These are phyloP conservation scores for Rhagonycha lutea DNA, from an alignment of 2,888 invertebrate species.

Conservation along the genomic window DNA sequence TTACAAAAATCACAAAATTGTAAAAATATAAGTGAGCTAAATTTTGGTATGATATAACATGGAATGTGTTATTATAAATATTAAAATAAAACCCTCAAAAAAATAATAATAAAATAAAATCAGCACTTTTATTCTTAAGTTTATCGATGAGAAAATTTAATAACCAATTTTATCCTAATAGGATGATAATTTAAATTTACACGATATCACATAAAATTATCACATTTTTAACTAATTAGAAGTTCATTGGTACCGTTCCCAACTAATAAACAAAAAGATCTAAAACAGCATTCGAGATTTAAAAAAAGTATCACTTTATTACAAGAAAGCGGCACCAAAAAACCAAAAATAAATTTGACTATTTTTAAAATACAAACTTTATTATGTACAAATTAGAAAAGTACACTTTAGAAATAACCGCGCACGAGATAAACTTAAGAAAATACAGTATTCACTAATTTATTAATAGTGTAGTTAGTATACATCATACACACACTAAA, in stretches of 20 bases:
- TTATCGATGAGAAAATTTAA: conserved; percentile 5
- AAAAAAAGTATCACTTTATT: neutral
- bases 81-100: neutral
- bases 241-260: conserved; percentile 6
- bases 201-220: conserved; percentile 17
- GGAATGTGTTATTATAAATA: neutral
- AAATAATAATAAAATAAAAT: neutral
- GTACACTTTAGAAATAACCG: neutral
- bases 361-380: neutral
- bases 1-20: neutral
- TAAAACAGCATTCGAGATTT: neutral
- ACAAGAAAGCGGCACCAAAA: neutral
- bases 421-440: conserved; percentile 6
- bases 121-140: neutral
- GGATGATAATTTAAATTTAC: conserved; percentile 1
- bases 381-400: conserved; percentile 9
- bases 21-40: neutral
- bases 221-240: conserved; percentile 13
- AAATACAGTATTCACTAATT: neutral
- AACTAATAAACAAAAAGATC: neutral
- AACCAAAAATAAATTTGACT: neutral
- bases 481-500: conserved; percentile 16
- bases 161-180: neutral
- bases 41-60: neutral
- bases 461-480: conserved; percentile 1